Evolutionary conservation across 1,140 invertebrate species (phyloP).

Genomic region (Diploscapter pachys): DNA sequence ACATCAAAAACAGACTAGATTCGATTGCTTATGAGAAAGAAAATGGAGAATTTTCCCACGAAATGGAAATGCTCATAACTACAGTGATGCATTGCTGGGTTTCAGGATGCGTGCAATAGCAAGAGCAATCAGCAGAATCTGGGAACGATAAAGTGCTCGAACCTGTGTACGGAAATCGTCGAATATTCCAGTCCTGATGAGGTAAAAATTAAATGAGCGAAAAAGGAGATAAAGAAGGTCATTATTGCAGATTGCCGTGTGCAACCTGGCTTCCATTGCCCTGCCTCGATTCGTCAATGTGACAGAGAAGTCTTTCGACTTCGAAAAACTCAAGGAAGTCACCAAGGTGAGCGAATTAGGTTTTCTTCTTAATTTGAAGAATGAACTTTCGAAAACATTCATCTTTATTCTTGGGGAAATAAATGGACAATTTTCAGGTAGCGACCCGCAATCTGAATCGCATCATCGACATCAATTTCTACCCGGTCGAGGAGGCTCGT

Average conservation of each 20-base stretch:
- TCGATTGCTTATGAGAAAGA: too few species aligned
- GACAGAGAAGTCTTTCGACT: constrained; percentile 74
- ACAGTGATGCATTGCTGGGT: neutral
- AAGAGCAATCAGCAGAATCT: constrained; percentile 98
- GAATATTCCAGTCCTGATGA: constrained; percentile 84
- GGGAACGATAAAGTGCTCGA: constrained; percentile 96
- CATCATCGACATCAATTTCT: constrained; percentile 94
- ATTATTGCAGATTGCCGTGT: constrained; percentile 71
- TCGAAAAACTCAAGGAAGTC: constrained; percentile 79
- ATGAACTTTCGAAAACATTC: neutral
- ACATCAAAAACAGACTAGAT: too few species aligned
- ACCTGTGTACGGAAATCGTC: constrained; percentile 95
- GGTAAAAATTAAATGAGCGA: constrained; percentile 61
- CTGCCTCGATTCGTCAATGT: constrained; percentile 87
- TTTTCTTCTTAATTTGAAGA: too few species aligned
- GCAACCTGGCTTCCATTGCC: constrained; percentile 97
- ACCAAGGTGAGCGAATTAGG: constrained; percentile 65
- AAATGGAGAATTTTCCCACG: neutral
- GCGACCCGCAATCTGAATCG: constrained; percentile 90
- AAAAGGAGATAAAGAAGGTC: neutral
- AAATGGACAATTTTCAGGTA: constrained; percentile 61
- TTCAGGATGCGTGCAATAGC: constrained; percentile 81
- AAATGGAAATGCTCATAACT: too few species aligned
- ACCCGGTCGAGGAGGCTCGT: constrained; percentile 76
- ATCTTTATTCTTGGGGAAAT: neutral